These are phyloP conservation scores for Ploceus nigricollis DNA, from an alignment of 2,113 vertebrate species.

Conservation along the genomic window DNA sequence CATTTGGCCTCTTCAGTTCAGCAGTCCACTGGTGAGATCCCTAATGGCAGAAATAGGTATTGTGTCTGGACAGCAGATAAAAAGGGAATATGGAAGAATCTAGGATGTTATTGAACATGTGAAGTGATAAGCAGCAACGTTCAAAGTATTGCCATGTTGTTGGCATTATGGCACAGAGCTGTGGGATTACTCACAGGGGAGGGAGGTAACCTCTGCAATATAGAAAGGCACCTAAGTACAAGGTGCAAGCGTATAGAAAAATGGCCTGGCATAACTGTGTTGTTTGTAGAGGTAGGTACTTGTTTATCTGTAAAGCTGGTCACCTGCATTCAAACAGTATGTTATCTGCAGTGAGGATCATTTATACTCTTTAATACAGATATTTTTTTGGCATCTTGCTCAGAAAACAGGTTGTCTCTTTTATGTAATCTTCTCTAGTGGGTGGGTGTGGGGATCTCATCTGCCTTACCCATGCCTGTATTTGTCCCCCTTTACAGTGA, in stretches of 20 bases:
- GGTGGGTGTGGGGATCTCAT: constrained; percentile 40
- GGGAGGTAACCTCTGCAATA: not conserved
- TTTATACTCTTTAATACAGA: not conserved
- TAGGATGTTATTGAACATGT: not conserved
- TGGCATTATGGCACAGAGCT: not conserved
- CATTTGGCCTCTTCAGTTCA: not conserved
- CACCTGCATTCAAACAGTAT: not conserved
- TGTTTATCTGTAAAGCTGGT: not conserved
- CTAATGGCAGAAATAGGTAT: not conserved
- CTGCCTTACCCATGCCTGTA: not conserved
- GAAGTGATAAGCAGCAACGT: not conserved
- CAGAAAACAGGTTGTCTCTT: constrained; percentile 25
- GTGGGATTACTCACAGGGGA: not conserved
- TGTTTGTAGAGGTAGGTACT: not conserved
- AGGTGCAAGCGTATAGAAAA: not conserved
- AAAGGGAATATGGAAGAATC: not conserved
- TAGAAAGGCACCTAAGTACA: not conserved
- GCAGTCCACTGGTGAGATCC: not conserved
- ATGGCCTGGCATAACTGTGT: not conserved
- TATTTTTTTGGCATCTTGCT: not conserved
- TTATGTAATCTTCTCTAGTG: constrained; percentile 44
- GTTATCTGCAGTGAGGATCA: not conserved
- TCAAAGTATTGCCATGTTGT: not conserved
- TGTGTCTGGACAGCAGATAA: not conserved
- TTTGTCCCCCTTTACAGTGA: not conserved